phyloP scores from a whole-genome alignment of 2,888 invertebrate genomes.

The Thumatha senex region DNA sequence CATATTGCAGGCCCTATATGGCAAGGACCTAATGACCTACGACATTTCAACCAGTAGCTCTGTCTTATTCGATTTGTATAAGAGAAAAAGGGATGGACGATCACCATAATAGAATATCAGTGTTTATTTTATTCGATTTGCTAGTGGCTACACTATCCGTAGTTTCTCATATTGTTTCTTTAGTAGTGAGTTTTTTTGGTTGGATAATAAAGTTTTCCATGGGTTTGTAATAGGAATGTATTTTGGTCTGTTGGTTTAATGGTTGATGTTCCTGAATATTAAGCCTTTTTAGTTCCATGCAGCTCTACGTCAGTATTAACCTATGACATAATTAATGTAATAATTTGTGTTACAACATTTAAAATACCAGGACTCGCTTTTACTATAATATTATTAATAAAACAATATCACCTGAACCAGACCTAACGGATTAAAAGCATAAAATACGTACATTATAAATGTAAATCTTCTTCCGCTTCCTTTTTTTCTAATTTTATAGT shows the following conservation, averaged over 20 bases:
- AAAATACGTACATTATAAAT: too few species aligned
- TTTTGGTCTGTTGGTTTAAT: background rate
- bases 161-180: conserved; percentile 71
- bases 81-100: conserved; percentile 56
- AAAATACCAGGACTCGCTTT: too few species aligned
- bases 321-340: too few species aligned
- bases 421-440: too few species aligned
- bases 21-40: conserved; percentile 81
- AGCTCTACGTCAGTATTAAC: too few species aligned
- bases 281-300: too few species aligned
- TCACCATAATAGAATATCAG: conserved; percentile 77
- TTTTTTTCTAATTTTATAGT: too few species aligned
- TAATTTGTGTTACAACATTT: too few species aligned
- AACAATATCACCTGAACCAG: too few species aligned
- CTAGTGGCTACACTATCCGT: conserved; percentile 67
- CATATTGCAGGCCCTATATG: conserved; percentile 80
- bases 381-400: too few species aligned
- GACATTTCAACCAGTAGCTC: conserved; percentile 77
- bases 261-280: too few species aligned
- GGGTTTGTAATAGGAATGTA: conserved; percentile 19
- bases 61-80: conserved; percentile 52
- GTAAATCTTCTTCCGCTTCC: too few species aligned
- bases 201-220: conserved; percentile 36
- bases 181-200: conserved; percentile 42
- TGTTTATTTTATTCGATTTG: conserved; percentile 79